phyloP scores from a whole-genome alignment of 2,797 vertebrate species.

The Coregonus sp. region DNA sequence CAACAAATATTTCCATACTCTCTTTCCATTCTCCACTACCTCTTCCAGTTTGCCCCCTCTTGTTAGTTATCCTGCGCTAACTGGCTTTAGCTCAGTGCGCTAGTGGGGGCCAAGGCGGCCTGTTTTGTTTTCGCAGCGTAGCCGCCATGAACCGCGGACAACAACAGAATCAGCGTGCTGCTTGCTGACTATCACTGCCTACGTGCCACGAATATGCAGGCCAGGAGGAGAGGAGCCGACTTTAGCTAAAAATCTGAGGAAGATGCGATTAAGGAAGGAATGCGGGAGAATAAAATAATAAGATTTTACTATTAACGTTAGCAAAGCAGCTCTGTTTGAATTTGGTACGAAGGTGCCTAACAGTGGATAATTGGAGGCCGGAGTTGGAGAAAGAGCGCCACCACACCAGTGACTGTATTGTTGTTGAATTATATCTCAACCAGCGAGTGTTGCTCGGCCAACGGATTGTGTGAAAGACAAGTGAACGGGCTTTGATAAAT shows the following conservation, averaged over 20 bases:
- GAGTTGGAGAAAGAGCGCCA: slow-evolving; percentile 40
- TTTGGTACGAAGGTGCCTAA: slow-evolving; percentile 25
- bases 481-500: slow-evolving; percentile 15
- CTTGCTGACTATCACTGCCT: slow-evolving; percentile 40
- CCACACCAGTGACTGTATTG: slow-evolving; percentile 44
- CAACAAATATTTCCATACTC: neutral
- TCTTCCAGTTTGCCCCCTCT: neutral
- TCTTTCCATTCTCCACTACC: neutral
- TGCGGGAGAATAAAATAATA: slow-evolving; percentile 21
- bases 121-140: slow-evolving; percentile 71
- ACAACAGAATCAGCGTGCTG: slow-evolving; percentile 69
- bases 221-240: slow-evolving; percentile 27
- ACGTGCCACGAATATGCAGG: slow-evolving; percentile 29
- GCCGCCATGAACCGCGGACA: slow-evolving; percentile 76
- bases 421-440: slow-evolving; percentile 33
- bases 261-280: slow-evolving; percentile 41
- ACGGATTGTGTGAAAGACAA: slow-evolving; percentile 25
- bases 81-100: slow-evolving; percentile 17
- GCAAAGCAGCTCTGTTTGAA: slow-evolving; percentile 41
- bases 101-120: slow-evolving; percentile 61
- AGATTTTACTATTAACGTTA: neutral
- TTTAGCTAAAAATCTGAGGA: slow-evolving; percentile 16
- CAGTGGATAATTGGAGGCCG: slow-evolving; percentile 38
- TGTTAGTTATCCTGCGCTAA: neutral
- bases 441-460: neutral